A percentile compares a stretch with the other conserved stretches of the same genome.
Conservation (phyloP, 2,113 vertebrate species). For the Uropsilus gracilis region DNA sequence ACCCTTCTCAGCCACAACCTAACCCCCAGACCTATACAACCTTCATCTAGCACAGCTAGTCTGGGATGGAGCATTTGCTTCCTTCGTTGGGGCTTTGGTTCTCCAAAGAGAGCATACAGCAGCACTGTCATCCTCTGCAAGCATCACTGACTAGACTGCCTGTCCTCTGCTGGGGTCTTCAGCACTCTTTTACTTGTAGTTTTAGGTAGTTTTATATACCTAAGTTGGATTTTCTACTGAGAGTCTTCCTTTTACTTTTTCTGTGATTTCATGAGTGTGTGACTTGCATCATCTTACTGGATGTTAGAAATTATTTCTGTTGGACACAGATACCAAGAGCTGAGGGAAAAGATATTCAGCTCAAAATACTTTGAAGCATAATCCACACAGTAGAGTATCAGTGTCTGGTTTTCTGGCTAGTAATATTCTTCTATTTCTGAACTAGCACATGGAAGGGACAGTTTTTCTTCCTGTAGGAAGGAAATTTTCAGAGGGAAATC, state of each 20-base stretch:
- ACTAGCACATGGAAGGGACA: not conserved
- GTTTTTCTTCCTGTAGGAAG: not conserved
- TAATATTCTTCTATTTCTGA: not conserved
- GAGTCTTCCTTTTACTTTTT: not conserved
- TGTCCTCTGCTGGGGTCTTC: not conserved
- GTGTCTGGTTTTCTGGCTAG: not conserved
- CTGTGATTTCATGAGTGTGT: not conserved
- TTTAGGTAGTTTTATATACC: not conserved
- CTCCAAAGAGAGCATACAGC: not conserved
- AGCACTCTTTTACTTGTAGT: no score
- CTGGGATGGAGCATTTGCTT: not conserved
- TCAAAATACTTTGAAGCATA: not conserved
- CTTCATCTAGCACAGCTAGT: not conserved
- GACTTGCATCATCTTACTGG: not conserved
- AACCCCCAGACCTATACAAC: not conserved
- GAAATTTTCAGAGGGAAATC: not conserved
- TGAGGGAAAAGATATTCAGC: not conserved
- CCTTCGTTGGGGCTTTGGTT: not conserved
- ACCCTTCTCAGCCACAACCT: not conserved
- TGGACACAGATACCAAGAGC: not conserved
- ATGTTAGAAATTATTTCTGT: not conserved
- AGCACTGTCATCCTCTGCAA: not conserved
- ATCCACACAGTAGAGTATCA: not conserved
- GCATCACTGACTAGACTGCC: rapidly evolving
- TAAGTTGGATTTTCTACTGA: not conserved